Conservation (phyloP, 2,113 vertebrate genomes). For the Microcebus tavaratra region DNA sequence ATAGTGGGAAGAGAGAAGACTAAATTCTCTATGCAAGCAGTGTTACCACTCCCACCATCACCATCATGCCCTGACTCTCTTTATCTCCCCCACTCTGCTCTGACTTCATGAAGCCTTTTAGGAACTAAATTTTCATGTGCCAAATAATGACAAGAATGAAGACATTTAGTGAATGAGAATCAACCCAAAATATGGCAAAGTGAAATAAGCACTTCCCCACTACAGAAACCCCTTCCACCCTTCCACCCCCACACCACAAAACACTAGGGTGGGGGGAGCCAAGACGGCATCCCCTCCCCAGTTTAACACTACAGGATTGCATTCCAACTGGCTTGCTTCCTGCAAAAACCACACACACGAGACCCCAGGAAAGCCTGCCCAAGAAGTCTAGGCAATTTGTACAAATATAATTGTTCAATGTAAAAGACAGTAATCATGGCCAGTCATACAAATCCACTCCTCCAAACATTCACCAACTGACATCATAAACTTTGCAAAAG, state of each 20-base stretch:
- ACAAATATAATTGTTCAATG: conserved; percentile 75
- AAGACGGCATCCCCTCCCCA: conserved; percentile 25
- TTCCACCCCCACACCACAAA: background rate
- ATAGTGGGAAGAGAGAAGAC: conserved; percentile 30
- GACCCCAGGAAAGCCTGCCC: conserved; percentile 74
- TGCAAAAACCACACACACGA: conserved; percentile 79
- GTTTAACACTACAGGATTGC: background rate
- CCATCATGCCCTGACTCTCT: background rate
- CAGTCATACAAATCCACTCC: conserved; percentile 77
- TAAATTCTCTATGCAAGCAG: conserved; percentile 66
- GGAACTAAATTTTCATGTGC: conserved; percentile 77
- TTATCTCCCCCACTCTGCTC: conserved; percentile 54
- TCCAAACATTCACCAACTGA: conserved; percentile 82
- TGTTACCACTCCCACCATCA: background rate
- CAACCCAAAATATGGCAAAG: conserved; percentile 71
- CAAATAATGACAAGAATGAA: conserved; percentile 66
- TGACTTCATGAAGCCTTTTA: conserved; percentile 76
- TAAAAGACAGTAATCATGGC: conserved; percentile 78
- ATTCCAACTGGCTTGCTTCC: conserved; percentile 63
- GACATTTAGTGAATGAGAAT: conserved; percentile 53
- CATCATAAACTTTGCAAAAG: conserved; percentile 86
- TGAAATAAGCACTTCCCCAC: conserved; percentile 65
- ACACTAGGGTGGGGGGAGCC: background rate
- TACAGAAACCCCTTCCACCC: background rate
- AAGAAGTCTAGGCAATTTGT: conserved; percentile 78